Evolutionary conservation across 2,113 vertebrate species (phyloP), one percentile per base, ranked within the genome.

Genomic region (Nymphicus hollandicus): DNA sequence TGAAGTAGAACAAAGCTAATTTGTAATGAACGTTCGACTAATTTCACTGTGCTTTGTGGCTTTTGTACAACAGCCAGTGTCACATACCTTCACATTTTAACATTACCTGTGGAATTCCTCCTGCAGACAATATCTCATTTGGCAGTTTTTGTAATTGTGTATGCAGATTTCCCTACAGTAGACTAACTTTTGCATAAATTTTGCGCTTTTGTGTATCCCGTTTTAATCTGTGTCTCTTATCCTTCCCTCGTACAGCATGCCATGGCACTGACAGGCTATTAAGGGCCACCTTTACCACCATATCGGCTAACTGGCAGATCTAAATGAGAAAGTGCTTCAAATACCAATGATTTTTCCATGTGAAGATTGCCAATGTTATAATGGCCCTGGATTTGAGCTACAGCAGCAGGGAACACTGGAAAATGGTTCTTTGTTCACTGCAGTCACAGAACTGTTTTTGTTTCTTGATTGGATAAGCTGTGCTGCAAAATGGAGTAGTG

Each of bases 351-450:
- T 69, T 85, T 76, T 60, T 69, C 18, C 60, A 0, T 33, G 12
- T 60, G 4, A 71, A 31, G 13, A 6, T 27, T 89, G 52, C 19
- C 35, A 49, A 3, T 56, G 10, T 31, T 79, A 31, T 60, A 92
- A 56, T 35, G 64, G n/a, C 17, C 24, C 25, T 44, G 47, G 14
- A 60, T 83, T 47, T 93, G 73, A 82, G 47, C 69, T 85, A 6
- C 9, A 41, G 74, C 8, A 39, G 49, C 37, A 70, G 8, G 20
- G 35, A 71, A 9, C 11, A 4, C 18, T 71, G 41, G 41, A 85
- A 93, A 65, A 61, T 56, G 35, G n/a, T 24, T 91, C 47, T 85
- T 84, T 65, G 11, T 82, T 96, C 44, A 10, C 49, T 80, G 53
- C 39, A 68, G 41, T 74, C 22, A 39, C 37, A 78, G 65, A 46